Percentiles rank a stretch among this genome's conserved stretches.
Evolutionary conservation across 1,140 invertebrate species (phyloP).

Genomic region (Hirudo medicinalis): DNA sequence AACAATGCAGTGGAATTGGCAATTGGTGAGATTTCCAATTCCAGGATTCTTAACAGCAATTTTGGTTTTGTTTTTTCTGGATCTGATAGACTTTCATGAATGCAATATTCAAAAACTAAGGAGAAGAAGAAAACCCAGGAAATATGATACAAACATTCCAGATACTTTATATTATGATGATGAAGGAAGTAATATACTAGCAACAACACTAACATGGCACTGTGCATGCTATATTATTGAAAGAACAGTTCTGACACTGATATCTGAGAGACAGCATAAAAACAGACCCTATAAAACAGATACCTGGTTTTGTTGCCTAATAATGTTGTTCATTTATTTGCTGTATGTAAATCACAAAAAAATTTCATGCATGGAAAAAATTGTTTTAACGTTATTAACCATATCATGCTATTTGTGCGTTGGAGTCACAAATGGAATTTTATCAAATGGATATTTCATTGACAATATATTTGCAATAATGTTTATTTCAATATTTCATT

Average conservation of each 20-base stretch:
- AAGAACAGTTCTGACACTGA: slow-evolving; percentile 2
- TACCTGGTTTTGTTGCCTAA: neutral
- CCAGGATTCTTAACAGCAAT: slow-evolving; percentile 1
- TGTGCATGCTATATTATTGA: neutral
- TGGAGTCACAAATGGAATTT: neutral
- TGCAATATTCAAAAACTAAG: neutral
- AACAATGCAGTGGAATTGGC: slow-evolving; percentile 9
- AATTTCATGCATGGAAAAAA: neutral
- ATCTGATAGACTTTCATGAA: neutral
- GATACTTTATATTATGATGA: neutral
- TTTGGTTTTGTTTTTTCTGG: neutral
- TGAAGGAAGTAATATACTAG: neutral
- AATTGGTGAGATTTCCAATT: slow-evolving; percentile 3
- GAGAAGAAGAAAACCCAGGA: neutral
- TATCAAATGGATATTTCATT: slow-evolving; percentile 11
- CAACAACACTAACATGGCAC: neutral
- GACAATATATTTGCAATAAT: neutral
- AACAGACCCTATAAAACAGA: neutral
- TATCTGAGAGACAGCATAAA: neutral
- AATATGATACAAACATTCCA: neutral
- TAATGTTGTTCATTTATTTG: neutral
- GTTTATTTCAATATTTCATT: neutral
- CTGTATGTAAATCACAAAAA: neutral
- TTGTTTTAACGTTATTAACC: neutral
- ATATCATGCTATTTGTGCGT: neutral